Evolutionary conservation across 2,113 vertebrate species (phyloP), one percentile per base, ranked within the genome.

Genomic region (Pollimyrus isidori): DNA sequence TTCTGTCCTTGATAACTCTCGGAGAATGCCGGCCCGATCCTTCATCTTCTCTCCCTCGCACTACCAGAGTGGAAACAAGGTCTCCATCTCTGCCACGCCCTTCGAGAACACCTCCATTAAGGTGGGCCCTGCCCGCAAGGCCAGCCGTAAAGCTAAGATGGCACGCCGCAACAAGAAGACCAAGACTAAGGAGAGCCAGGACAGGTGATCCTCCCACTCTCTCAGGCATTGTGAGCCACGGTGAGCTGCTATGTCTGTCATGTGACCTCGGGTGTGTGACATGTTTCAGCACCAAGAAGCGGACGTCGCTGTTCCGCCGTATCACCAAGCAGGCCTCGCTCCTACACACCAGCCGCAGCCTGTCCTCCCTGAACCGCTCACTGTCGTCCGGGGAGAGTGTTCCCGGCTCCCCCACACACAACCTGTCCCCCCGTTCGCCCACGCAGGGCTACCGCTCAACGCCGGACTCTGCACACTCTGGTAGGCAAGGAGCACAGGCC

Each of bases 41-140:
- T 15, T 6, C 23, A 62, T 46, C 23, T 80, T n/a, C 53, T 86
- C 76, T 42, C 65, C 83, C 30, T 56, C 91, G 1, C 94, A 89
- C 91, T 4, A 76, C 58, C 94, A 99, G 98, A 99, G 98, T 90
- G 98, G 98, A 62, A 96, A 95, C 94, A 99, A 98, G 92, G 97
- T 99, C 35, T 98, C 98, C 86, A 98, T 99, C 94, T 96, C 96
- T 3, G 98, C 98, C 86, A 99, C 98, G 0, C 97, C 98, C 0
- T 97, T 99, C 93, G 98, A 99, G 92, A 99, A 99, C 94, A 99
- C 98, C 0, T 98, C 98, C 84, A 99, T 99, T 94, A 98, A 99
- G 93, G 96, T 99, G 65, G 98, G 98, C 4, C 98, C 98, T 0
- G 98, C 98, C 69, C 95, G 98, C 35, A 98, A 97, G 93, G 96